A percentile compares a stretch with the other conserved stretches of the same genome.
These are phyloP conservation scores for Phrynosoma platyrhinos DNA, from an alignment of 2,113 vertebrate species.

Conservation along the genomic window DNA sequence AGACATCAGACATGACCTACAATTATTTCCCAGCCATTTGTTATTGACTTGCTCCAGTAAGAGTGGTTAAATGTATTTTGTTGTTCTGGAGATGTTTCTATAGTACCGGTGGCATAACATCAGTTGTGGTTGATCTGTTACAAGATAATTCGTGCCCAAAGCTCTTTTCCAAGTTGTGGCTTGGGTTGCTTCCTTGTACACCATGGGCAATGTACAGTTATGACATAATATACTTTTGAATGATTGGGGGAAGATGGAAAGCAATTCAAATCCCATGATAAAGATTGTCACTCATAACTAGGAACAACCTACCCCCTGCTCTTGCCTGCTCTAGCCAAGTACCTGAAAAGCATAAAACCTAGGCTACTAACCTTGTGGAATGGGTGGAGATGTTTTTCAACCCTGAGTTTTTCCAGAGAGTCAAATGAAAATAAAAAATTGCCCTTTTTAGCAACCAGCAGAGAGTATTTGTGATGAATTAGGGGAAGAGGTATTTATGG, in stretches of 20 bases:
- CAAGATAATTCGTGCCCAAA: slow-evolving; percentile 8
- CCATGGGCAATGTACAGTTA: slow-evolving; percentile 15
- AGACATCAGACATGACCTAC: too few relatives aligned
- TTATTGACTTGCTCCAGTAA: background rate
- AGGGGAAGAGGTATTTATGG: background rate
- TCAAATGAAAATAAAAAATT: background rate
- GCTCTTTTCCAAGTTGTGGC: background rate
- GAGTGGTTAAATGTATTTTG: background rate
- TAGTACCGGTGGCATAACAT: background rate
- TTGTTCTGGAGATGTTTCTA: background rate
- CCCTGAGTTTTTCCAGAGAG: background rate
- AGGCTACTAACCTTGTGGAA: background rate
- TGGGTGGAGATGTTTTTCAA: background rate
- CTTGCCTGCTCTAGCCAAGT: background rate
- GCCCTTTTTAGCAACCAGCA: background rate
- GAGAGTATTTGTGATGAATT: rapidly evolving
- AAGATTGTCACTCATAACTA: slow-evolving; percentile 21
- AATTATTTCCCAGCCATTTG: too few relatives aligned
- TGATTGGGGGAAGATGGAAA: slow-evolving; percentile 12
- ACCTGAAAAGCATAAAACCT: background rate
- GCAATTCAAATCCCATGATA: slow-evolving; percentile 10
- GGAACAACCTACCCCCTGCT: background rate
- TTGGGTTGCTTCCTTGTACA: background rate
- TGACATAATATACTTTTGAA: background rate
- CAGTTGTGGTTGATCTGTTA: background rate